These are phyloP conservation scores for Drosophila longiperda DNA, from an alignment of 2,888 invertebrate genomes.

Conservation along the genomic window DNA sequence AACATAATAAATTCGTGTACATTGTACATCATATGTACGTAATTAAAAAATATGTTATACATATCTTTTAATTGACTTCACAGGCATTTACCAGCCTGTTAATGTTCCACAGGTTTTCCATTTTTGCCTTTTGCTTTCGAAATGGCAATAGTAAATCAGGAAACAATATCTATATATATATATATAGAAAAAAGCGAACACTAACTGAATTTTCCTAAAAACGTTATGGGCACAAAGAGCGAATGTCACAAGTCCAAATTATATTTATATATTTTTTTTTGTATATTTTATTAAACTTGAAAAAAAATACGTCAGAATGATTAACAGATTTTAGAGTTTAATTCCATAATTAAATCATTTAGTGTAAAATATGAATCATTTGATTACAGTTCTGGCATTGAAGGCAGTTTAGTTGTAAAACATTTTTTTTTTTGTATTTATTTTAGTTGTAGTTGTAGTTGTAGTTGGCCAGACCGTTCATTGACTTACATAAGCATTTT, in stretches of 20 bases:
- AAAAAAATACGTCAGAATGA: neutral
- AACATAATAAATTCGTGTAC: constrained; percentile 31
- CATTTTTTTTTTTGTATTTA: too few relatives aligned
- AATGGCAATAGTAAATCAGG: neutral
- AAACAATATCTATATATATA: neutral
- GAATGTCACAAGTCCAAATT: neutral
- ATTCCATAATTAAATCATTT: neutral
- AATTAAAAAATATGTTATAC: neutral
- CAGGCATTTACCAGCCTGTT: neutral
- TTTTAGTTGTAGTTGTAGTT: neutral
- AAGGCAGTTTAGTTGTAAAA: neutral
- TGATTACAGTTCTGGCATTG: neutral
- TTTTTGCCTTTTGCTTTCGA: neutral
- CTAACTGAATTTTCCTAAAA: neutral
- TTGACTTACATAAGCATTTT: constrained; percentile 30
- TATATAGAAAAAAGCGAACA: neutral
- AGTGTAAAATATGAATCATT: neutral
- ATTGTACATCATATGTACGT: neutral
- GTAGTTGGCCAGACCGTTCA: constrained; percentile 18
- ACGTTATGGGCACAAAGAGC: neutral
- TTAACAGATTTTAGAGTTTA: neutral
- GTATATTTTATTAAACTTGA: too few relatives aligned
- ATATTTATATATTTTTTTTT: too few relatives aligned
- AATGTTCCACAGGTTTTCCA: neutral
- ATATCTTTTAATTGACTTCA: neutral